phyloP scores from a whole-genome alignment of 2,113 vertebrate genomes.

The Urocynchramus pylzowi region DNA sequence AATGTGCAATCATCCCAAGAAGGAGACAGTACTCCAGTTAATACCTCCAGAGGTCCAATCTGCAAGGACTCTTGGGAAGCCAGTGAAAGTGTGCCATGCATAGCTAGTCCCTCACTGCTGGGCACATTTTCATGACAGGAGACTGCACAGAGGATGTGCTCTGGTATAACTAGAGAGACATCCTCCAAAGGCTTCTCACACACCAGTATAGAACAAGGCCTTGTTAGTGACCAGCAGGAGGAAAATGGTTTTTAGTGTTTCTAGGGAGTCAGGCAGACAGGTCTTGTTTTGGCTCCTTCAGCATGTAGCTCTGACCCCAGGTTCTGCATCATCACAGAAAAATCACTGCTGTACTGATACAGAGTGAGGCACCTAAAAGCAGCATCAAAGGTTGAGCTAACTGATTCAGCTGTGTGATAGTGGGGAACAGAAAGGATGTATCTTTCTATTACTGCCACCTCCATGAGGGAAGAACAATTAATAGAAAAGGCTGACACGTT shows the following conservation, averaged over 20 bases:
- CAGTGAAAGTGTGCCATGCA: neutral
- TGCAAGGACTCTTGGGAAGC: neutral
- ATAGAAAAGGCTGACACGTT: neutral
- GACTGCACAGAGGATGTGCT: neutral
- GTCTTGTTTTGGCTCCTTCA: neutral
- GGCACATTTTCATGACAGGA: neutral
- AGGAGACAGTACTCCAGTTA: neutral
- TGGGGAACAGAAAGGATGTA: neutral
- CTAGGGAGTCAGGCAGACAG: neutral
- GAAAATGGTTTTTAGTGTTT: neutral
- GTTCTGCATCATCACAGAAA: neutral
- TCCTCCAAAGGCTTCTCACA: neutral
- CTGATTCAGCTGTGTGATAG: neutral
- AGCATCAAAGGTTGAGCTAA: neutral
- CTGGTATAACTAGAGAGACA: neutral
- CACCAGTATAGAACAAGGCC: neutral
- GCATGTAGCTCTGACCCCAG: accelerated
- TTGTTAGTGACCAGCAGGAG: neutral
- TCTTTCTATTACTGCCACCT: neutral
- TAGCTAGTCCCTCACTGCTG: neutral
- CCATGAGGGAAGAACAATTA: neutral
- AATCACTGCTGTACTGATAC: neutral
- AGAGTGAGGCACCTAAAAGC: neutral
- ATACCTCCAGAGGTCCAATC: neutral
- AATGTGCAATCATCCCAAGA: neutral